Evolutionary conservation across 1,140 invertebrate genomes (phyloP).

Genomic region (Sitobion miscanthi): DNA sequence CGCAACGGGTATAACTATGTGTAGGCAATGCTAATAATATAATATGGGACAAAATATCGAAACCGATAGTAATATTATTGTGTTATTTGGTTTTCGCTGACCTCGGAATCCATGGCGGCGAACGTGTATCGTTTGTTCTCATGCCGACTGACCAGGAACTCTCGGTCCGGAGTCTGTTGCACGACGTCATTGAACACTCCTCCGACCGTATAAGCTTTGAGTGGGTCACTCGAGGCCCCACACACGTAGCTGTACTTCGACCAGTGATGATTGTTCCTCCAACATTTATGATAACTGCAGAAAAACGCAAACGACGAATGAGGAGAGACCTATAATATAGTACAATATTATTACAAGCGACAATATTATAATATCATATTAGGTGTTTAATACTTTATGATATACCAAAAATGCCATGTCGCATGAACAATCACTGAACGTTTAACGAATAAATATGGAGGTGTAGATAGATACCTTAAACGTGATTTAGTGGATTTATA

Average conservation of each 20-base stretch:
- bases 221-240: background rate
- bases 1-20: too few species aligned
- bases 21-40: background rate
- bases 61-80: background rate
- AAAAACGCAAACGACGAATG: background rate
- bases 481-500: too few species aligned
- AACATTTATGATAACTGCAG: background rate
- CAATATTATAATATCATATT: too few species aligned
- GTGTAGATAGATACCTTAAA: too few species aligned
- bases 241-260: background rate
- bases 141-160: conserved; percentile 15
- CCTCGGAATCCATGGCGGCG: conserved; percentile 1
- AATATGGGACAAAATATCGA: background rate
- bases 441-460: too few species aligned
- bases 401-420: too few species aligned
- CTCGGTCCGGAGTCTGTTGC: background rate
- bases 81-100: background rate
- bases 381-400: too few species aligned
- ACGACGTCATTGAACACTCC: conserved; percentile 19
- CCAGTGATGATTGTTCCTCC: conserved; percentile 32
- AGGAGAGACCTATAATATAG: too few species aligned
- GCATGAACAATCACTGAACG: too few species aligned
- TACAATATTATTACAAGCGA: too few species aligned
- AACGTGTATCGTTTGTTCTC: conserved; percentile 34
- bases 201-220: conserved; percentile 24